A percentile compares a stretch with the other conserved stretches of the same genome.
Evolutionary conservation across 2,113 vertebrate genomes (phyloP).

Genomic region (Odontesthes bonariensis): DNA sequence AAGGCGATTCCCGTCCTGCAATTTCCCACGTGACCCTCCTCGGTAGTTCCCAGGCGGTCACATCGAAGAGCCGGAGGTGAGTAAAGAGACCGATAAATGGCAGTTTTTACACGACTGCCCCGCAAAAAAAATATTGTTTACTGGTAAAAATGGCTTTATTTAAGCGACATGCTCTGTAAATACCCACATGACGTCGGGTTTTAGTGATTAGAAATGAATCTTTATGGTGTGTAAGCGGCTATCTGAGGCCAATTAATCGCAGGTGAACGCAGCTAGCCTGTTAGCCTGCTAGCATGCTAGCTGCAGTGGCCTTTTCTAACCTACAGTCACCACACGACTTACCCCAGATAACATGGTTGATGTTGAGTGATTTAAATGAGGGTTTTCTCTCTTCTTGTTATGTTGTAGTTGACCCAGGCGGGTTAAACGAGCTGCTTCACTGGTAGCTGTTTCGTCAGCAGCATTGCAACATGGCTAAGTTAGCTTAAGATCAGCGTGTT

Average conservation of each 20-base stretch:
- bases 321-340: no score
- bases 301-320: not conserved
- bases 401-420: not conserved
- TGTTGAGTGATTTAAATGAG: not conserved
- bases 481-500: no score
- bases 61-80: slow-evolving; percentile 63
- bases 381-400: not conserved
- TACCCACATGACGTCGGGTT: not conserved
- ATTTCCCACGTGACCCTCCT: slow-evolving; percentile 65
- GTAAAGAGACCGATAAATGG: slow-evolving; percentile 41
- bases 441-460: not conserved
- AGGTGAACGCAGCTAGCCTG: slow-evolving; percentile 50
- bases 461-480: no score
- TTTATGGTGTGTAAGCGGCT: slow-evolving; percentile 17
- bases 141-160: not conserved
- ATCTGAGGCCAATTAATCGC: slow-evolving; percentile 56
- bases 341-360: not conserved
- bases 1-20: not conserved
- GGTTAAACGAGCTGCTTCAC: not conserved
- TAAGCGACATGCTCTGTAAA: fast-evolving
- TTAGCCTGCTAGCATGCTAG: slow-evolving; percentile 9
- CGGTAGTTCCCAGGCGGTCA: slow-evolving; percentile 67
- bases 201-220: not conserved
- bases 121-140: fast-evolving
- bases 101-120: not conserved